A percentile compares a stretch with the other conserved stretches of the same genome.
Conservation (phyloP, 2,888 invertebrate species). For the Orchesella flavescens region DNA sequence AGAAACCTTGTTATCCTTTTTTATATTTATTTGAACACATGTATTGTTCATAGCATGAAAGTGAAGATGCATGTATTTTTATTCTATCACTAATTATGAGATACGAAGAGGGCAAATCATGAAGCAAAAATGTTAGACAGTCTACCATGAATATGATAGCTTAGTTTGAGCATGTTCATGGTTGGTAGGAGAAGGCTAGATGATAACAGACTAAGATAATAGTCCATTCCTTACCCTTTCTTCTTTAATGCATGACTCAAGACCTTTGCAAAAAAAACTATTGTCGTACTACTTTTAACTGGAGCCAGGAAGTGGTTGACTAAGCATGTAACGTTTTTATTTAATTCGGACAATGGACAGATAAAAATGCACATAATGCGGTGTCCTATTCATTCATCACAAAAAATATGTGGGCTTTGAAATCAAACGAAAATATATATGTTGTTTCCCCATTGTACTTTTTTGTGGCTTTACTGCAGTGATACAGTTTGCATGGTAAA, state of each 20-base stretch:
- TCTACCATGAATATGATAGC: neutral
- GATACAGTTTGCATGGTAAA: neutral
- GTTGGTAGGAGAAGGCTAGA: no score
- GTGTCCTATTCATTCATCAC: no score
- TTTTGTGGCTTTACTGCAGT: neutral
- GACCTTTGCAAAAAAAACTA: neutral
- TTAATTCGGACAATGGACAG: neutral
- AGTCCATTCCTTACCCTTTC: no score
- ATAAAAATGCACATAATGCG: neutral
- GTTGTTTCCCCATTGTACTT: no score
- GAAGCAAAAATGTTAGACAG: neutral
- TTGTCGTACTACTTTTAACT: neutral
- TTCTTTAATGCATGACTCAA: neutral
- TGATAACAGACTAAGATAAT: no score
- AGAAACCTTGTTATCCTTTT: slow-evolving; percentile 34
- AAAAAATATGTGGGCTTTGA: neutral
- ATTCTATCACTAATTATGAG: neutral
- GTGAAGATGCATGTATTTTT: slow-evolving; percentile 13
- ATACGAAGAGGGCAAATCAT: neutral
- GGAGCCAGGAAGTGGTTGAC: slow-evolving; percentile 3
- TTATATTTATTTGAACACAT: slow-evolving; percentile 21
- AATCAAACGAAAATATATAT: no score
- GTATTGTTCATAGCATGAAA: slow-evolving; percentile 4
- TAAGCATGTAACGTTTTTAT: neutral
- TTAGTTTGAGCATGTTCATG: no score